Base-by-base conservation (phyloP, 2,888 invertebrate species). In the Vandiemenella viatica region DNA sequence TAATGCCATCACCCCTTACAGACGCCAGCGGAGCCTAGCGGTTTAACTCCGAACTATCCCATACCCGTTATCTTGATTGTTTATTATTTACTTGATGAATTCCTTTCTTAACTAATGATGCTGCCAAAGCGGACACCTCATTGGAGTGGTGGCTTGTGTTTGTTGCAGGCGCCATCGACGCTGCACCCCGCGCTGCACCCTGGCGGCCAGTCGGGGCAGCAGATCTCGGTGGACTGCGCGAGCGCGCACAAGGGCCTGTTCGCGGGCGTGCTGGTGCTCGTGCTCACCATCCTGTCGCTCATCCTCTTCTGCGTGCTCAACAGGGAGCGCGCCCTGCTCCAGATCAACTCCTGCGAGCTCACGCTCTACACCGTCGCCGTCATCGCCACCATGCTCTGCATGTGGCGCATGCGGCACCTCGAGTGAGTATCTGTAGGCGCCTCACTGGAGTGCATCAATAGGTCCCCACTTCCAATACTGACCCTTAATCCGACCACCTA, bases 191-290 rank as follows among this genome's bases (percentile, higher is more conserved):
- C 45, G 37, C 37, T 16, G 22, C 21, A 13, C 16, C 23, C 44
- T 2, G 37, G n/a, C n/a, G 20, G 37, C 1, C 23, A 15, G 4
- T 5, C 21, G 3, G 43, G 44, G 4, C 43, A 43, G 10, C 46
- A 37, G 40, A 83, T 83, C 65, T 80, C 82, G 0, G 78, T 89
- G 45, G 90, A 90, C 68, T 90, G 89, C 65, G 82, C 84, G 4
- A 80, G 83, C 57, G 85, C 88, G 1, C 86, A 87, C 63, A 79
- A 82, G 43, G 69, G 69, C 1, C 59, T 69, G 6, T 68, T 68
- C 54, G 59, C 63, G 19, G 68, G 69, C 10, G 64, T 69, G 43
- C 58, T 68, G 18, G 59, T 69, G 23, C 60, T 69, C 20, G 68
- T 69, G 7, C 55, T 67, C 21, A 64, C 67, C 23, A 65, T 68